phyloP scores from a whole-genome alignment of 1,140 invertebrate genomes.

The Chironomus striatipennis region DNA sequence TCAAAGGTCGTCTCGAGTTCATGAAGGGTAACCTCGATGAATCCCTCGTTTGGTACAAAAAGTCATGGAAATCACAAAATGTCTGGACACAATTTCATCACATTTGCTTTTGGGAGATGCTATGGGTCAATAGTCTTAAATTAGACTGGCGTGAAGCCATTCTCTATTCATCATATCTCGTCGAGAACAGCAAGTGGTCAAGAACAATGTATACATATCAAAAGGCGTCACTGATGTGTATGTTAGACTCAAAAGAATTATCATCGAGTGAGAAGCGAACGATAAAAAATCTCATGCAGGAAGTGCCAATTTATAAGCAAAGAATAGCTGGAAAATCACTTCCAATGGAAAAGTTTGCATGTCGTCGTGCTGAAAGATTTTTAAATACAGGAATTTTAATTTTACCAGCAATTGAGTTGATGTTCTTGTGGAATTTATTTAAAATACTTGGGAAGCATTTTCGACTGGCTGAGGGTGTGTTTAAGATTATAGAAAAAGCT shows the following conservation, averaged over 20 bases:
- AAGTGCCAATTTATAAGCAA: conserved; percentile 73
- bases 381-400: conserved; percentile 62
- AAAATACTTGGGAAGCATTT: conserved; percentile 67
- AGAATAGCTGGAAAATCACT: conserved; percentile 91
- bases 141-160: conserved; percentile 63
- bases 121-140: conserved; percentile 72
- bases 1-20: conserved; percentile 76
- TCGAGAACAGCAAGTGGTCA: conserved; percentile 82
- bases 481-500: conserved; percentile 59
- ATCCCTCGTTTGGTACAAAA: conserved; percentile 68
- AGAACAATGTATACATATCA: conserved; percentile 85
- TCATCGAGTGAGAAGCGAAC: conserved; percentile 43
- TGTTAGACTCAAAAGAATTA: conserved; percentile 42
- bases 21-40: conserved; percentile 69
- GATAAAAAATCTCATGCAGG: conserved; percentile 52
- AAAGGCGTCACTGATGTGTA: conserved; percentile 68
- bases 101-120: conserved; percentile 90
- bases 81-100: conserved; percentile 93
- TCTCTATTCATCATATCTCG: conserved; percentile 60
- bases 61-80: conserved; percentile 74
- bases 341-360: conserved; percentile 92
- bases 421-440: conserved; percentile 93
- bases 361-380: conserved; percentile 74
- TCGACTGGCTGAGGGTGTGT: conserved; percentile 57
- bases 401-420: conserved; percentile 77